These are phyloP conservation scores for Dryobates pubescens DNA, from an alignment of 2,797 vertebrate species.

Conservation along the genomic window DNA sequence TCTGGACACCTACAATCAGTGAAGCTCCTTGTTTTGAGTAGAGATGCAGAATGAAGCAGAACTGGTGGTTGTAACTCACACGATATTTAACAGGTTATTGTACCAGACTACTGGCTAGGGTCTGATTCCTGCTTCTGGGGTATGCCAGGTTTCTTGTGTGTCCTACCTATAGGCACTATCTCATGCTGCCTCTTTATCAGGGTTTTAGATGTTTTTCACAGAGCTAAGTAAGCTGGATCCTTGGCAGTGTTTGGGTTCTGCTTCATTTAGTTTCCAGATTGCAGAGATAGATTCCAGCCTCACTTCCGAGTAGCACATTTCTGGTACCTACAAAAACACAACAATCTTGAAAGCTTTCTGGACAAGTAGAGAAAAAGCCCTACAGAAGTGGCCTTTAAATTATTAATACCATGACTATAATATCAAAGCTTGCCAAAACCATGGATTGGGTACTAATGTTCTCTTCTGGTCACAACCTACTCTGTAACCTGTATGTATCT, in stretches of 20 bases:
- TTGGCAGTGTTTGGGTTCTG: background rate
- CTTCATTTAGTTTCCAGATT: background rate
- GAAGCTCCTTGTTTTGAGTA: background rate
- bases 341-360: background rate
- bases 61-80: background rate
- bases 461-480: background rate
- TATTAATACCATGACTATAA: background rate
- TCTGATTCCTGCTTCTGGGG: background rate
- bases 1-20: background rate
- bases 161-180: background rate
- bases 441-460: background rate
- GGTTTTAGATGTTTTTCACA: background rate
- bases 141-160: accelerated
- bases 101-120: accelerated
- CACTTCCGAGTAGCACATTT: background rate
- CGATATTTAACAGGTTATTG: background rate
- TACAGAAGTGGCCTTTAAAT: background rate
- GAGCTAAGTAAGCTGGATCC: background rate
- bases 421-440: background rate
- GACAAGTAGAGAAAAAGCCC: background rate
- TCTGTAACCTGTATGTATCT: background rate
- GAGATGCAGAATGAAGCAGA: background rate
- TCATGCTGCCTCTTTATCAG: background rate
- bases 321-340: background rate
- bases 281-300: background rate